A percentile compares a stretch with the other conserved stretches of the same genome.
Evolutionary conservation across 2,888 invertebrate species (phyloP).

Genomic region (Baronia brevicornis): DNA sequence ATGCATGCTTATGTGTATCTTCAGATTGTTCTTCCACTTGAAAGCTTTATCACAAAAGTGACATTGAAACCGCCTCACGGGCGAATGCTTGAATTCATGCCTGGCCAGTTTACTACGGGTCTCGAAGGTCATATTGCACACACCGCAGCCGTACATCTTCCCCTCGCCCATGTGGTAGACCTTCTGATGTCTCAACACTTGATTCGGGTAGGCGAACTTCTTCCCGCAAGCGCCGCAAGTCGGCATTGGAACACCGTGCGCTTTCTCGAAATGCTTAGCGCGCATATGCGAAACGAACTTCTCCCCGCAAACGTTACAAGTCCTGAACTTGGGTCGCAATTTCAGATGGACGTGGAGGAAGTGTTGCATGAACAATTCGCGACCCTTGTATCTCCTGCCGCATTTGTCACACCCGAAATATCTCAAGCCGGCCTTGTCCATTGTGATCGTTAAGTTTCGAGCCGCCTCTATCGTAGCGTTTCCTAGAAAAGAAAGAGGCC

Average conservation of each 20-base stretch:
- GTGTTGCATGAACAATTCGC: slow-evolving; percentile 43
- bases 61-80: slow-evolving; percentile 30
- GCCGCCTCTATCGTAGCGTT: slow-evolving; percentile 18
- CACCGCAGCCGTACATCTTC: slow-evolving; percentile 24
- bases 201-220: slow-evolving; percentile 38
- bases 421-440: slow-evolving; percentile 18
- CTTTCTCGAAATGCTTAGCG: slow-evolving; percentile 41
- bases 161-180: slow-evolving; percentile 44
- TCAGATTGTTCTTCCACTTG: slow-evolving; percentile 27
- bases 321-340: slow-evolving; percentile 30
- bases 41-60: slow-evolving; percentile 37
- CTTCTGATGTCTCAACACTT: slow-evolving; percentile 40
- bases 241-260: slow-evolving; percentile 43
- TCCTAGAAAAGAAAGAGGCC: slow-evolving; percentile 39
- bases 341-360: slow-evolving; percentile 45
- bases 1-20: slow-evolving; percentile 33
- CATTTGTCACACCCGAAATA: slow-evolving; percentile 36
- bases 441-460: slow-evolving; percentile 17
- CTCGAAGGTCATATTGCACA: slow-evolving; percentile 28
- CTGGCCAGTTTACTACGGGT: slow-evolving; percentile 7
- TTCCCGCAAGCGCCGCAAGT: slow-evolving; percentile 43
- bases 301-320: slow-evolving; percentile 40
- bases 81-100: background rate
- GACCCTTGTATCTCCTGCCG: slow-evolving; percentile 30
- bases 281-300: slow-evolving; percentile 32